Base-by-base conservation (phyloP, 2,888 invertebrate species). In the Chirona hameri region DNA sequence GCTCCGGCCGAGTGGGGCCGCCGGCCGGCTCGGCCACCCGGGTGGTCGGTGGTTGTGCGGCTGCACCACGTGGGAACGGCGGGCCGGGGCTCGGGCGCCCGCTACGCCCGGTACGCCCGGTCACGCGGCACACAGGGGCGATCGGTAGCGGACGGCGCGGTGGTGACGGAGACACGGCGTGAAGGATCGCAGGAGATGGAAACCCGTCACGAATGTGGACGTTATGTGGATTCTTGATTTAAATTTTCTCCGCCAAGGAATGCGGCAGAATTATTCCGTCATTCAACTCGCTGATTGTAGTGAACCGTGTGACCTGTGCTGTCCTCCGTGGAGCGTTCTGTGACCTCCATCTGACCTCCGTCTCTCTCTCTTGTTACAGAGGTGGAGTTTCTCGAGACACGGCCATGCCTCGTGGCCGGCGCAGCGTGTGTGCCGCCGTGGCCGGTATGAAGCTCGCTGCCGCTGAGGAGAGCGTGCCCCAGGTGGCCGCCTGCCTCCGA, bases 341-440 rank as follows among this genome's bases (percentile, higher is more conserved):
- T 29, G 69, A 29, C 27, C 27, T 39, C 18, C 31, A 1, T 4
- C 76, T 46, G 76, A 76, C 46, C 1, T 10, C 27, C 15, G 72
- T 72, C 72, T 31, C 18, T 60, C 18, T 60, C 48, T 12, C 15
- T 3, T 24, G 52, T 48, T 55, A 27, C 80, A 80, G 80, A 80
- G 80, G 80, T 29, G 27, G 80, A 80, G 52, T 80, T 80, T 27
- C 27, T 80, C 27, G 80, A 29, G 27, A 27, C 52, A 15, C 27
- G 15, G 14, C 46, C 80, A 4, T 48, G 27, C 15, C 52, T 80
- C 52, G 80, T 80, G 80, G 80, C 80, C 27, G 80, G 27, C n/a
- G 80, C 52, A 52, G 52, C 80, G 80, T 80, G 27, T 52, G 52
- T 27, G 52, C 80, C 52, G 80, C 80, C 80, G 80, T 80, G 27